Conservation (phyloP, 2,113 vertebrate species). For the Agelaius phoeniceus region DNA sequence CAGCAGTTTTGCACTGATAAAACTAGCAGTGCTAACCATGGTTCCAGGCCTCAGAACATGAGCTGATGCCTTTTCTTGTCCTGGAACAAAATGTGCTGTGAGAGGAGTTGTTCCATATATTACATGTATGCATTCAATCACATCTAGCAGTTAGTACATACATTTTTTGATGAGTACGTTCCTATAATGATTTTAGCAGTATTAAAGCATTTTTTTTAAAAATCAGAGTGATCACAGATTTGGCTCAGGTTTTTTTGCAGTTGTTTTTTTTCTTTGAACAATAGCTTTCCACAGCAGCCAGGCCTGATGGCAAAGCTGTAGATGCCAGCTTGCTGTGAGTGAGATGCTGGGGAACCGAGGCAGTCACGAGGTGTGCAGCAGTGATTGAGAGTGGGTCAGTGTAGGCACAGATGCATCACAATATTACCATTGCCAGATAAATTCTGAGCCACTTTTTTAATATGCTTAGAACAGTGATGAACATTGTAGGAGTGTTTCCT, state of each 20-base stretch:
- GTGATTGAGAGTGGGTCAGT: neutral
- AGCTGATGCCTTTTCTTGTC: conserved; percentile 12
- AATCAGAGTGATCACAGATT: neutral
- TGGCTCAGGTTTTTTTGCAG: neutral
- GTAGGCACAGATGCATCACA: neutral
- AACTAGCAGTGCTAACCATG: neutral
- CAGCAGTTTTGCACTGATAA: conserved; percentile 44
- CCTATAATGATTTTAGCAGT: neutral
- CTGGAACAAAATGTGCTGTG: neutral
- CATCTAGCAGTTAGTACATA: neutral
- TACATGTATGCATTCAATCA: neutral
- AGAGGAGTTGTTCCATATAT: neutral
- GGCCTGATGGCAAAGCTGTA: neutral
- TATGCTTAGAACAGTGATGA: neutral
- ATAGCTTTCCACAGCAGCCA: neutral
- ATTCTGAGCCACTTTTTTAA: neutral
- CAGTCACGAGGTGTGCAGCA: neutral
- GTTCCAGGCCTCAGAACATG: neutral
- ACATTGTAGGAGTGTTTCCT: neutral
- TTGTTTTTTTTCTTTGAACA: neutral
- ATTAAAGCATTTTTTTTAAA: neutral
- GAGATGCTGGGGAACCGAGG: neutral
- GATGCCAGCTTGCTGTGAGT: neutral
- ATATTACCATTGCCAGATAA: neutral
- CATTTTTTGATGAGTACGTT: neutral